Evolutionary conservation across 2,113 vertebrate species (phyloP).

Genomic region (Uria lomvia): DNA sequence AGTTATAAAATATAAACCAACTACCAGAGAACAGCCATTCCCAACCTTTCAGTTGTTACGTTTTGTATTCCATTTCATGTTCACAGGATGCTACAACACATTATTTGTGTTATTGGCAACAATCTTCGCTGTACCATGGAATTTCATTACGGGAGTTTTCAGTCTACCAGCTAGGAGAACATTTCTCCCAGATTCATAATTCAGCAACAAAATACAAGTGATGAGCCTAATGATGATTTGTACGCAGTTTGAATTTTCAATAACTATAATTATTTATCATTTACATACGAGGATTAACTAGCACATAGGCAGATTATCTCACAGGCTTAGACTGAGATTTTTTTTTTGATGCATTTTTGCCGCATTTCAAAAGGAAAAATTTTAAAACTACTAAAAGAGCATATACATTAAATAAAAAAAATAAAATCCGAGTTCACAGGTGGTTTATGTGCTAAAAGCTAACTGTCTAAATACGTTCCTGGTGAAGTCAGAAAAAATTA

Average conservation of each 20-base stretch:
- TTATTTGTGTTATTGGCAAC: constrained; percentile 20
- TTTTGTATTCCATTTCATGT: constrained; percentile 42
- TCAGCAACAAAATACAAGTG: neutral
- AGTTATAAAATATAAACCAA: constrained; percentile 38
- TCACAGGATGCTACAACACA: neutral
- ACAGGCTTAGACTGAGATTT: neutral
- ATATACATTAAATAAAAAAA: neutral
- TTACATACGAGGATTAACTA: neutral
- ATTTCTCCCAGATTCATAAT: neutral
- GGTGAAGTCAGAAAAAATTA: neutral
- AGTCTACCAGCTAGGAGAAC: neutral
- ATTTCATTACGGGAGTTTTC: constrained; percentile 27
- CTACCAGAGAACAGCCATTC: neutral
- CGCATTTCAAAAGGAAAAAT: neutral
- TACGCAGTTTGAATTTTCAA: neutral
- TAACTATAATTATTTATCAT: neutral
- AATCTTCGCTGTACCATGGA: neutral
- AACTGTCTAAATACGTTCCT: neutral
- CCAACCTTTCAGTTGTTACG: neutral
- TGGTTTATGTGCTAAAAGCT: neutral
- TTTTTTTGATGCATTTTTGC: neutral
- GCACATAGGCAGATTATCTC: neutral
- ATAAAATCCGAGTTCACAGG: neutral
- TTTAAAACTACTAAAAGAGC: neutral
- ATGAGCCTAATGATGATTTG: neutral